These are phyloP conservation scores for Halocynthia roretzi DNA, from an alignment of 23 tunicate species.

Conservation along the genomic window DNA sequence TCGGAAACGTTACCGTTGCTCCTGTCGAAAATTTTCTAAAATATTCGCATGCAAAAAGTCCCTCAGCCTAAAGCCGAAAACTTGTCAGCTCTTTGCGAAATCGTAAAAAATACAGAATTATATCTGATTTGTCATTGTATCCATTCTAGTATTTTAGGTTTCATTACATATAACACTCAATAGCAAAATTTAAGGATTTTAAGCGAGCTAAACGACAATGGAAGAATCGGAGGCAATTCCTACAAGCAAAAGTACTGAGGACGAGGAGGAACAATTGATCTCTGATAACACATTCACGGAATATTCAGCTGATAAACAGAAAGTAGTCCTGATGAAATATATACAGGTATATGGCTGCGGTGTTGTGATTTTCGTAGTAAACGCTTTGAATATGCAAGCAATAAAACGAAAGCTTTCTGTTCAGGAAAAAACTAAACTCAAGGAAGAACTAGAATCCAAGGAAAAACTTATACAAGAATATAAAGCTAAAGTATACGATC, in stretches of 20 bases:
- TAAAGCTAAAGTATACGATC: conserved; percentile 63
- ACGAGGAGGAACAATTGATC: conserved; percentile 1
- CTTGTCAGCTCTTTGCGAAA: no score
- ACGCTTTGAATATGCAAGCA: neutral
- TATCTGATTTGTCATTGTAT: no score
- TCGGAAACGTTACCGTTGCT: no score
- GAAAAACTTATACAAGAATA: conserved; percentile 43
- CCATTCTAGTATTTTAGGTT: no score
- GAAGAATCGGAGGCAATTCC: neutral
- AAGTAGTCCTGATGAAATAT: conserved; percentile 32
- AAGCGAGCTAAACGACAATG: neutral
- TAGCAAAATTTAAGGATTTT: no score
- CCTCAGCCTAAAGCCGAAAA: no score
- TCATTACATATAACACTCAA: no score
- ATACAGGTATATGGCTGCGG: conserved; percentile 8
- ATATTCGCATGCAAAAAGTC: no score
- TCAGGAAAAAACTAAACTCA: conserved; percentile 47
- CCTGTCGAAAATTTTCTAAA: no score
- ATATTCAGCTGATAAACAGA: conserved; percentile 25
- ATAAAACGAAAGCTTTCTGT: neutral
- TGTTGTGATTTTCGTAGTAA: neutral
- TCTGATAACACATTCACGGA: neutral
- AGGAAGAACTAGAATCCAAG: conserved; percentile 25
- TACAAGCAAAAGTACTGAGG: neutral
- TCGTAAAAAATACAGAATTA: no score